A percentile compares a stretch with the other conserved stretches of the same genome.
phyloP scores from a whole-genome alignment of 2,888 invertebrate genomes.

The Drosophila kuntzei region DNA sequence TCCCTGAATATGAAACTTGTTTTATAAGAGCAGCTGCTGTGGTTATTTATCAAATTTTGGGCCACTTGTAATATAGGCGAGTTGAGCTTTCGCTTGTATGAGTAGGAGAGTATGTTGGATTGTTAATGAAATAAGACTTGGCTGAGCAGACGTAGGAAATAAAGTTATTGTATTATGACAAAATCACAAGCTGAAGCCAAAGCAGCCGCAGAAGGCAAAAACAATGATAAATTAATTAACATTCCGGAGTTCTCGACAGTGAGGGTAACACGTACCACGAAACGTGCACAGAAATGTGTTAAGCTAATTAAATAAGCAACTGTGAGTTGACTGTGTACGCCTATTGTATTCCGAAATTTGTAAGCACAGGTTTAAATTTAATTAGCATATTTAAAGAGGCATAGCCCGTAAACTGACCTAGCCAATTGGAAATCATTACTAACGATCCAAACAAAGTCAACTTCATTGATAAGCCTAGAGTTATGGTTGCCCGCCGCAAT shows the following conservation, averaged over 20 bases:
- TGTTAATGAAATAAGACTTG: constrained; percentile 54
- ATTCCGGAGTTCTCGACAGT: constrained; percentile 27
- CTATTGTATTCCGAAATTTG: constrained; percentile 19
- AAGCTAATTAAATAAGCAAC: constrained; percentile 54
- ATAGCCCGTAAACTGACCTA: constrained; percentile 11
- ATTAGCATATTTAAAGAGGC: constrained; percentile 39
- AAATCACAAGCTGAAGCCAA: constrained; percentile 41
- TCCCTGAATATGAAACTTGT: constrained; percentile 17
- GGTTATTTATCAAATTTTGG: constrained; percentile 67
- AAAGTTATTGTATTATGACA: constrained; percentile 56
- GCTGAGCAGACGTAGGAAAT: constrained; percentile 28
- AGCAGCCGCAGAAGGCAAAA: constrained; percentile 40
- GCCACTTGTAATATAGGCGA: constrained; percentile 51
- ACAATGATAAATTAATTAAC: constrained; percentile 78
- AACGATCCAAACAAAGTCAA: constrained; percentile 41
- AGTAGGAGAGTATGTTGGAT: constrained; percentile 43
- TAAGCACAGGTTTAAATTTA: constrained; percentile 25
- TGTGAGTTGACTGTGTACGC: constrained; percentile 26
- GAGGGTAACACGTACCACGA: constrained; percentile 57
- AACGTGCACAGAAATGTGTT: constrained; percentile 55
- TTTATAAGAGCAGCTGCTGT: constrained; percentile 57
- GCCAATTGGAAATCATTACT: constrained; percentile 47
- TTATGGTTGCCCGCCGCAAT: constrained; percentile 1
- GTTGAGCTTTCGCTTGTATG: constrained; percentile 43
- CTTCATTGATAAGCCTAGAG: constrained; percentile 12